Evolutionary conservation across 2,797 vertebrate genomes (phyloP), one percentile per base, ranked within the genome.

Genomic region (Choloepus didactylus): DNA sequence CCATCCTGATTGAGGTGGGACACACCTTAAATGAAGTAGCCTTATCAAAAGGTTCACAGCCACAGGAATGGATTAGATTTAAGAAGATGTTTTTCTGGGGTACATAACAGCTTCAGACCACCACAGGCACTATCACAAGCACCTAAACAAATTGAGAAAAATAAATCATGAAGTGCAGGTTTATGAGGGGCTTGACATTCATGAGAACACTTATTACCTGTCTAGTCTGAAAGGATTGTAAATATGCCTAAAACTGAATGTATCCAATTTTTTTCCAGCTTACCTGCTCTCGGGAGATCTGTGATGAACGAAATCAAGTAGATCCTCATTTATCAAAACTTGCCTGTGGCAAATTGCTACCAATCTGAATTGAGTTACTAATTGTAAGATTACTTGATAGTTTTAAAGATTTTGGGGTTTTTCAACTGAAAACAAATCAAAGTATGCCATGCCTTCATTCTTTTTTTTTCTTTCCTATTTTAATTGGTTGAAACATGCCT

Each of bases 71-170:
- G 46, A 49, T 49, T 10, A 49, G 10, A 49, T 49, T 49, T 49
- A 49, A 49, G 6, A 49, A 10, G 6, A 49, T 49, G 46, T 49
- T 49, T 49, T 49, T 49, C 10, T 49, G 6, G 46, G 46, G 46
- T 49, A 49, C 46, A 5, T 49, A 49, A 10, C 35, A 49, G 46
- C 46, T 49, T 49, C 46, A 49, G 10, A 49, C 46, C 35, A 35
- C 35, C 35, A 16, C 35, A 35, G 35, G 35, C 14, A 21, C 25
- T 82, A 31, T 80, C 29, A 83, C 25, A 70, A 69, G n/a, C 15
- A 87, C 60, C 21, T 54, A 87, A 70, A 77, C 19, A 35, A 87
- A 76, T 83, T 60, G 91, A n/a, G 46, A 66, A 88, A 85, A 77
- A 76, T 25, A 82, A 93, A 73, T 67, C 35, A 8, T 38, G 56